Percentiles rank a stretch among this genome's conserved stretches.
These are phyloP conservation scores for Agonopterix subpropinquella DNA, from an alignment of 2,888 invertebrate species.

Conservation along the genomic window DNA sequence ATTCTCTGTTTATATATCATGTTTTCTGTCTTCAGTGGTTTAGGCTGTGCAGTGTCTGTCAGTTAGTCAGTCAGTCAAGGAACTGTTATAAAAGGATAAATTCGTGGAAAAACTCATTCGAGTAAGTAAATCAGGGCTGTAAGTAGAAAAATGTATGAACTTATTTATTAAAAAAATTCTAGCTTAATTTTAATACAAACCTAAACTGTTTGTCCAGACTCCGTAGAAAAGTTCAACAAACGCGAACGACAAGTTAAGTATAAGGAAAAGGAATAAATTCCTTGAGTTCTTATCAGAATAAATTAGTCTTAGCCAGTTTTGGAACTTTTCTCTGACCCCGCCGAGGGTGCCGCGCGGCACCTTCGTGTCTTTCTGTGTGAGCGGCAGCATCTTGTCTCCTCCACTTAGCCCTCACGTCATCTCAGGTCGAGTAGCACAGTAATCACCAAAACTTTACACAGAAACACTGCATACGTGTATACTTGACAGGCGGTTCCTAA, in stretches of 20 bases:
- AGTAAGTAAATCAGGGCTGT: background rate
- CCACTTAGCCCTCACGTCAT: conserved; percentile 48
- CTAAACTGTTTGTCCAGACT: conserved; percentile 91
- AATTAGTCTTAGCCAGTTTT: conserved; percentile 88
- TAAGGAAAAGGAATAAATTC: conserved; percentile 93
- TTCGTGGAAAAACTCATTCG: background rate
- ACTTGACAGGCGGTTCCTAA: conserved; percentile 58
- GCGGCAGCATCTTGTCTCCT: conserved; percentile 80
- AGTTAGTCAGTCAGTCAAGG: no score
- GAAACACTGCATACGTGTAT: conserved; percentile 68
- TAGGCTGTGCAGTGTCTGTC: no score
- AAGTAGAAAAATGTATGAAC: background rate
- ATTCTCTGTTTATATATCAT: no score
- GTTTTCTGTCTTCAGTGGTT: no score
- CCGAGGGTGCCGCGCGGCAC: conserved; percentile 73
- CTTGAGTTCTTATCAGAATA: conserved; percentile 95
- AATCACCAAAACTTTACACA: conserved; percentile 40
- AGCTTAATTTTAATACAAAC: conserved; percentile 54
- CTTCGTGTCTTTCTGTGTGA: conserved; percentile 83
- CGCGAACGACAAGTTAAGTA: conserved; percentile 96
- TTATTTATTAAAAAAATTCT: background rate
- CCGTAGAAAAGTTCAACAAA: conserved; percentile 97
- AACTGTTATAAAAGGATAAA: no score
- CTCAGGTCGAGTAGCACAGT: conserved; percentile 45
- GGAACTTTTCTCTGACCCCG: conserved; percentile 82